A percentile compares a stretch with the other conserved stretches of the same genome.
phyloP scores from a whole-genome alignment of 1,140 invertebrate species.

The Drosophila bifasciata region DNA sequence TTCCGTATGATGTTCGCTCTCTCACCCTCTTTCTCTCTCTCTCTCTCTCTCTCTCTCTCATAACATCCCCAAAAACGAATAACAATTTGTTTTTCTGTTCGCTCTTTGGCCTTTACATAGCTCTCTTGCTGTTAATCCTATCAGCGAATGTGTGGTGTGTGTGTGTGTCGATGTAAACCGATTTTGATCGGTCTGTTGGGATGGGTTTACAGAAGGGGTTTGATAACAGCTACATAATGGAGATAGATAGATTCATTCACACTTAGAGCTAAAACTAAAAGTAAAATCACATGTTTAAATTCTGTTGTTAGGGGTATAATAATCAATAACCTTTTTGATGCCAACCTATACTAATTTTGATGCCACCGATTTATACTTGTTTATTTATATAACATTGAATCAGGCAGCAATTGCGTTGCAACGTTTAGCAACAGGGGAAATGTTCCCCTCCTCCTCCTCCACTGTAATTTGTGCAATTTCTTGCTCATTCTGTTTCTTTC shows the following conservation, averaged over 20 bases:
- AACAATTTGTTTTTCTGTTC: slow-evolving; percentile 6
- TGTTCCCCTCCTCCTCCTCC: neutral
- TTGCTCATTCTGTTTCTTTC: neutral
- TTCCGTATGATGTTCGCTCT: slow-evolving; percentile 64
- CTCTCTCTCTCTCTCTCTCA: slow-evolving; percentile 19
- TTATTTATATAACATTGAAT: slow-evolving; percentile 7
- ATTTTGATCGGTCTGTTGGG: neutral
- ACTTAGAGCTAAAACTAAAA: too few species aligned
- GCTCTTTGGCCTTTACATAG: slow-evolving; percentile 14
- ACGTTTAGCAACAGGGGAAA: neutral
- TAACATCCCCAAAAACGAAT: slow-evolving; percentile 15
- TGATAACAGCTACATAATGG: too few species aligned
- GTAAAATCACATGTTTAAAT: too few species aligned
- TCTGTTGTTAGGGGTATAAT: too few species aligned
- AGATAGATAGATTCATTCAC: too few species aligned
- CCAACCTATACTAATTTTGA: too few species aligned
- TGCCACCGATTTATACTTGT: too few species aligned
- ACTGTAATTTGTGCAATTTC: neutral
- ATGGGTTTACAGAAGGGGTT: too few species aligned
- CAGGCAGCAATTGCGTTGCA: slow-evolving; percentile 21
- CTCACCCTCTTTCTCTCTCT: slow-evolving; percentile 29
- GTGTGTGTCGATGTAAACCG: neutral
- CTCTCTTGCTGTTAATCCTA: slow-evolving; percentile 26
- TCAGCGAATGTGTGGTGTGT: neutral
- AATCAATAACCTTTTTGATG: too few species aligned